These are phyloP conservation scores for Tipula unca DNA, from an alignment of 2,888 invertebrate species.

Conservation along the genomic window DNA sequence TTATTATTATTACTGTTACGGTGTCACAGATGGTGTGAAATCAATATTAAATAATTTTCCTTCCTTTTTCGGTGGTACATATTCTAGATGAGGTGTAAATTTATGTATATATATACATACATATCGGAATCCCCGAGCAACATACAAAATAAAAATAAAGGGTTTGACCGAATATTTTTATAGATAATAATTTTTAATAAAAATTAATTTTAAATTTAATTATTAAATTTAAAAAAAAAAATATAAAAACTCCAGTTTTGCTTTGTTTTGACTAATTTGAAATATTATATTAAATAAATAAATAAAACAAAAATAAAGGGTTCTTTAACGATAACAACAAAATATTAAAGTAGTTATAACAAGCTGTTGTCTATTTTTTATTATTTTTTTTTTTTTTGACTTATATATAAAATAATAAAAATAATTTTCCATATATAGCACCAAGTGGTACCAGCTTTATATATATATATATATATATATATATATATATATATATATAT, in stretches of 20 bases:
- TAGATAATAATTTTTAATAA: background rate
- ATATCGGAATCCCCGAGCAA: background rate
- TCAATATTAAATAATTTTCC: background rate
- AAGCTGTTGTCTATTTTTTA: conserved; percentile 20
- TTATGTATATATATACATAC: background rate
- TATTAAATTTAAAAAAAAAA: background rate
- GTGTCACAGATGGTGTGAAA: conserved; percentile 3
- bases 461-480: too few species aligned
- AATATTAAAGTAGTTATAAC: conserved; percentile 16
- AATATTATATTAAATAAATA: background rate
- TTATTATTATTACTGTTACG: background rate
- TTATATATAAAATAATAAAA: conserved; percentile 17
- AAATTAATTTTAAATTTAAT: background rate
- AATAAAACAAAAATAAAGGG: background rate
- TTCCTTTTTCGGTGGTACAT: background rate
- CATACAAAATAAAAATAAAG: background rate
- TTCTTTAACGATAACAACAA: background rate
- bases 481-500: too few species aligned
- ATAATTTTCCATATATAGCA: background rate
- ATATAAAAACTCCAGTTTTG: too few species aligned
- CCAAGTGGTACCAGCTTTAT: background rate
- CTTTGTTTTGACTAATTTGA: background rate
- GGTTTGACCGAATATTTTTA: background rate
- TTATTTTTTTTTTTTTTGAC: background rate
- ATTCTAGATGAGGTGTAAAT: background rate